Percentiles rank a stretch among this genome's conserved stretches.
phyloP scores from a whole-genome alignment of 2,797 vertebrate genomes.

The Telmatherina bonti region DNA sequence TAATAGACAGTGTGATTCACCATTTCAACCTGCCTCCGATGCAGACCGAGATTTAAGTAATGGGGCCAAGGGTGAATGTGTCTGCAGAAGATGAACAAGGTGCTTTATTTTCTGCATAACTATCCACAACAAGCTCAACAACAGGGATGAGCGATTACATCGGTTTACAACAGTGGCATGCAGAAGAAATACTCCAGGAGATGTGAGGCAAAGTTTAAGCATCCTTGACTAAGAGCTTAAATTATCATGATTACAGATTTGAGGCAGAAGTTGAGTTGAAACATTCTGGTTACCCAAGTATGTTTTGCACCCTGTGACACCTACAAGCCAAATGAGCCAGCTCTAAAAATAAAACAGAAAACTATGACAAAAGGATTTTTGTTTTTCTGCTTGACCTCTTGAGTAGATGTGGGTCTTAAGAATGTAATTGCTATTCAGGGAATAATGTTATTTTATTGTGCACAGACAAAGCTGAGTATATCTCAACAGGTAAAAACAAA shows the following conservation, averaged over 20 bases:
- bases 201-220: conserved; percentile 18
- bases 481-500: neutral
- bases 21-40: conserved; percentile 54
- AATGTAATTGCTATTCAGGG: conserved; percentile 24
- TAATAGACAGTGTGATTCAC: conserved; percentile 21
- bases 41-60: conserved; percentile 62
- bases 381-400: conserved; percentile 25
- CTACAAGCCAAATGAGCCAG: neutral
- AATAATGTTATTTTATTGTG: conserved; percentile 10
- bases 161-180: conserved; percentile 36
- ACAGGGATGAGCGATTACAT: conserved; percentile 54
- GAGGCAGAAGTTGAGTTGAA: conserved; percentile 2
- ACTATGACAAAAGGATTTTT: conserved; percentile 8
- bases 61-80: conserved; percentile 40
- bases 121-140: conserved; percentile 28
- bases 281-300: conserved; percentile 43
- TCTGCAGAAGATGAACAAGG: conserved; percentile 54
- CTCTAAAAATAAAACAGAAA: neutral
- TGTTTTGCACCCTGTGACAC: conserved; percentile 20
- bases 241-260: conserved; percentile 21
- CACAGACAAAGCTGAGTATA: conserved; percentile 2
- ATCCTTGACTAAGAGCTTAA: conserved; percentile 46
- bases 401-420: conserved; percentile 15
- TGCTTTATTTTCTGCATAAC: conserved; percentile 63
- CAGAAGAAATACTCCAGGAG: conserved; percentile 11